Evolutionary conservation across 1,140 invertebrate species (phyloP).

Genomic region (Aphis gossypii): DNA sequence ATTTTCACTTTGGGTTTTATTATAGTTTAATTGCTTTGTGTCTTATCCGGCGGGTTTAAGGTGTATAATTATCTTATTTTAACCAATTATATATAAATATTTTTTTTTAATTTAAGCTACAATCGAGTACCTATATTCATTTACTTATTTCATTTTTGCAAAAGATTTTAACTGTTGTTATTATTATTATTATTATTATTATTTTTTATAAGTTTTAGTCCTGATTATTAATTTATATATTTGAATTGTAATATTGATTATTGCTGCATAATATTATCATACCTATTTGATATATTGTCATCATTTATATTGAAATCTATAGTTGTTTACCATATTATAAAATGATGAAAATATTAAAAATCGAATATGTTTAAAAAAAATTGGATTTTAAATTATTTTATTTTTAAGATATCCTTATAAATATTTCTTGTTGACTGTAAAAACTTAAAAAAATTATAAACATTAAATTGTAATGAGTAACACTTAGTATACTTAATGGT

Average conservation of each 20-base stretch:
- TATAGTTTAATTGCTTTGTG: constrained; percentile 34
- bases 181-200: constrained; percentile 42
- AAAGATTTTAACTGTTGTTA: constrained; percentile 6
- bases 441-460: not conserved
- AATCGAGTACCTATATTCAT: constrained; percentile 16
- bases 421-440: not conserved
- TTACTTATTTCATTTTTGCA: constrained; percentile 23
- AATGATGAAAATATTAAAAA: not conserved
- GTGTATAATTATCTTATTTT: constrained; percentile 55
- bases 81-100: constrained; percentile 42
- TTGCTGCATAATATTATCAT: not conserved
- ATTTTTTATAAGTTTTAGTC: not conserved
- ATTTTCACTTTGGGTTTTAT: constrained; percentile 32
- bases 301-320: constrained; percentile 5
- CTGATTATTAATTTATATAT: constrained; percentile 19
- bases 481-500: constrained; percentile 13
- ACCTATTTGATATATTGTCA: not conserved
- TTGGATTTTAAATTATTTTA: not conserved
- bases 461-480: not conserved
- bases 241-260: constrained; percentile 24
- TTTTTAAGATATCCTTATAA: not conserved
- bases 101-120: not conserved
- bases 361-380: not conserved
- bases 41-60: constrained; percentile 42
- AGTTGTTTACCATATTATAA: constrained; percentile 37